These are phyloP conservation scores for Ascaphus truei DNA, from an alignment of 2,113 vertebrate genomes.

Conservation along the genomic window DNA sequence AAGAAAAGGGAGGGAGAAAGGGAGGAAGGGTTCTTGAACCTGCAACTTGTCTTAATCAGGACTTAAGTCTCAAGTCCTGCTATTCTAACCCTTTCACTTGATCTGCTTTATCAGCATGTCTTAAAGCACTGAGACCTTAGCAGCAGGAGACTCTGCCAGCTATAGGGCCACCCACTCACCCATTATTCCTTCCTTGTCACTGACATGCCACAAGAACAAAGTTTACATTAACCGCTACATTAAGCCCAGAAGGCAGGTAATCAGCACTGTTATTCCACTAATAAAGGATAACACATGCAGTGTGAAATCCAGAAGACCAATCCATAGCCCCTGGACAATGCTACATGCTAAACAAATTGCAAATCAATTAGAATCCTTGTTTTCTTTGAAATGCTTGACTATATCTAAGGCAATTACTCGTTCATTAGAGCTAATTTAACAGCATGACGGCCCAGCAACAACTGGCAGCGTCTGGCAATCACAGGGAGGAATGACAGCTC, in stretches of 20 bases:
- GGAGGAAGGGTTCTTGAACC: slow-evolving; percentile 59
- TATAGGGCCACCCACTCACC: slow-evolving; percentile 96
- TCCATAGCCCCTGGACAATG: slow-evolving; percentile 97
- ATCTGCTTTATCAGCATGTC: slow-evolving; percentile 84
- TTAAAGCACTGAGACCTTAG: slow-evolving; percentile 76
- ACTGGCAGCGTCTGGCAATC: slow-evolving; percentile 81
- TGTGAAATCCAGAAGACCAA: slow-evolving; percentile 94
- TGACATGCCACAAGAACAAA: slow-evolving; percentile 99
- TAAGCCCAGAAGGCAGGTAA: slow-evolving; percentile 97
- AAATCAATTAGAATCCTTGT: slow-evolving; percentile 99
- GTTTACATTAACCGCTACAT: slow-evolving; percentile 98
- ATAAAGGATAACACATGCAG: slow-evolving; percentile 99
- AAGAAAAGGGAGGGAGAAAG: slow-evolving; percentile 59
- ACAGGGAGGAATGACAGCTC: slow-evolving; percentile 78
- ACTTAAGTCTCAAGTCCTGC: slow-evolving; percentile 84
- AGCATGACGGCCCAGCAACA: slow-evolving; percentile 83
- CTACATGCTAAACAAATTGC: slow-evolving; percentile 90
- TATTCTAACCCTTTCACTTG: slow-evolving; percentile 98
- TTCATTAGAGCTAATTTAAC: slow-evolving; percentile 99
- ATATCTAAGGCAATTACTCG: slow-evolving; percentile 98
- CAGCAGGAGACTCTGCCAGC: slow-evolving; percentile 82
- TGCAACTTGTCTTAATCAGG: slow-evolving; percentile 68
- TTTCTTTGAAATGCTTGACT: slow-evolving; percentile 97
- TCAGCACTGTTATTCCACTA: slow-evolving; percentile 99
- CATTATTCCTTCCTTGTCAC: slow-evolving; percentile 90